Percentiles rank a stretch among this genome's conserved stretches.
phyloP scores from a whole-genome alignment of 2,113 vertebrate genomes.

The Mugil cephalus region DNA sequence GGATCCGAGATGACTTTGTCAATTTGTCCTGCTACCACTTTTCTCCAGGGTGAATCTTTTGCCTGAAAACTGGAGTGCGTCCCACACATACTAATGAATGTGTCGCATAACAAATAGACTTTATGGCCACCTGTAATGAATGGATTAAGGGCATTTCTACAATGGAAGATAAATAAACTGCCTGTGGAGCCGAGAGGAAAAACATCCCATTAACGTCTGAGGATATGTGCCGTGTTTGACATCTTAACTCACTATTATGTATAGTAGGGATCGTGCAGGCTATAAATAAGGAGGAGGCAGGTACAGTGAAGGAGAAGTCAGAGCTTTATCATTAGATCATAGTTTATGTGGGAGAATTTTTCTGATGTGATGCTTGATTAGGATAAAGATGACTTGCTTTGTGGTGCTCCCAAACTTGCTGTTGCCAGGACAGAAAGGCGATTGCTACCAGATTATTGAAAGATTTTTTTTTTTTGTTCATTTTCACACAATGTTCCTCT shows the following conservation, averaged over 20 bases:
- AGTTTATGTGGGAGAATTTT: neutral
- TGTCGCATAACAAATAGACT: slow-evolving; percentile 13
- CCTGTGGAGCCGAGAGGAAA: slow-evolving; percentile 3
- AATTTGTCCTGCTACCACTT: slow-evolving; percentile 2
- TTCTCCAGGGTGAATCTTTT: neutral
- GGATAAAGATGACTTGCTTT: no score
- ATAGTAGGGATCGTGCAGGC: neutral
- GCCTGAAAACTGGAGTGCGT: slow-evolving; percentile 14
- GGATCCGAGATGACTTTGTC: slow-evolving; percentile 19
- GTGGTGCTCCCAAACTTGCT: no score
- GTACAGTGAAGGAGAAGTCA: neutral
- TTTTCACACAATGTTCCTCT: neutral
- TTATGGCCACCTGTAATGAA: slow-evolving; percentile 15
- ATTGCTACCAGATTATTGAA: neutral
- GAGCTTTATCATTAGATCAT: neutral
- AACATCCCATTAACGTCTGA: slow-evolving; percentile 11
- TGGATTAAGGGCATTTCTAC: slow-evolving; percentile 21
- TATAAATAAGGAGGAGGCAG: neutral
- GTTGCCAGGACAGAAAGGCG: neutral
- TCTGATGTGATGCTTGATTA: no score
- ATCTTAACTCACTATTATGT: neutral
- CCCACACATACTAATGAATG: slow-evolving; percentile 26
- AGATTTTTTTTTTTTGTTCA: neutral
- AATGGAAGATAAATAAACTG: slow-evolving; percentile 8
- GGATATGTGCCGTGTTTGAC: no score